These are phyloP conservation scores for Charanyca ferruginea DNA, from an alignment of 2,888 invertebrate genomes.

Conservation along the genomic window DNA sequence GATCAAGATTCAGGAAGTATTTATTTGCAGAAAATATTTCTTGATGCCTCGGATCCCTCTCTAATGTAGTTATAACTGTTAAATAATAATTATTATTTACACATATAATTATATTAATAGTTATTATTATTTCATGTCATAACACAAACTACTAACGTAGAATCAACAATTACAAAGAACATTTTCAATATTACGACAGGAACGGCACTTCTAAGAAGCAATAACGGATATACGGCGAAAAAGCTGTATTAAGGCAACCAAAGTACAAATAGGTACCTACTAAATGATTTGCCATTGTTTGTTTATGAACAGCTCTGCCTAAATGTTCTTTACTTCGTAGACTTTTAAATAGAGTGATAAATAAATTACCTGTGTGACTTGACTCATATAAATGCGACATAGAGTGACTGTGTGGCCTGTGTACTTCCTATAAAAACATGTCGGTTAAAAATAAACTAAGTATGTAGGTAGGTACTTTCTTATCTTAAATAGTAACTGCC, in stretches of 20 bases:
- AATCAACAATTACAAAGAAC: neutral
- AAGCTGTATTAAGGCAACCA: neutral
- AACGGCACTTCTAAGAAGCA: neutral
- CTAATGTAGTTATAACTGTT: too few species aligned
- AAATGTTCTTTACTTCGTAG: slow-evolving; percentile 8
- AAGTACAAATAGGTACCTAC: neutral
- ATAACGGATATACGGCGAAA: neutral
- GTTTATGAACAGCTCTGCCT: slow-evolving; percentile 2
- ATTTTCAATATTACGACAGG: neutral
- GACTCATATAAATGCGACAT: slow-evolving; percentile 12
- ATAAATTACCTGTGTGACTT: neutral
- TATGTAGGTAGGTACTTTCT: slow-evolving; percentile 11
- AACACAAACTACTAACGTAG: too few species aligned
- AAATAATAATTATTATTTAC: too few species aligned
- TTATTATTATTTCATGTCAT: too few species aligned
- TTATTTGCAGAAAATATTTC: too few species aligned
- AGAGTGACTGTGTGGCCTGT: slow-evolving; percentile 8
- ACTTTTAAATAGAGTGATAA: slow-evolving; percentile 19
- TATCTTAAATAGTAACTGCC: slow-evolving; percentile 17
- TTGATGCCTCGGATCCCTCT: too few species aligned
- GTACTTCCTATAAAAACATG: neutral
- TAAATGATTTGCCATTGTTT: slow-evolving; percentile 4
- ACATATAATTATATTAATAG: too few species aligned
- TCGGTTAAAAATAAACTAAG: neutral
- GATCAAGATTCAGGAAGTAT: too few species aligned